Evolutionary conservation across 2,113 vertebrate genomes (phyloP).

Genomic region (Acrocephalus arundinaceus): DNA sequence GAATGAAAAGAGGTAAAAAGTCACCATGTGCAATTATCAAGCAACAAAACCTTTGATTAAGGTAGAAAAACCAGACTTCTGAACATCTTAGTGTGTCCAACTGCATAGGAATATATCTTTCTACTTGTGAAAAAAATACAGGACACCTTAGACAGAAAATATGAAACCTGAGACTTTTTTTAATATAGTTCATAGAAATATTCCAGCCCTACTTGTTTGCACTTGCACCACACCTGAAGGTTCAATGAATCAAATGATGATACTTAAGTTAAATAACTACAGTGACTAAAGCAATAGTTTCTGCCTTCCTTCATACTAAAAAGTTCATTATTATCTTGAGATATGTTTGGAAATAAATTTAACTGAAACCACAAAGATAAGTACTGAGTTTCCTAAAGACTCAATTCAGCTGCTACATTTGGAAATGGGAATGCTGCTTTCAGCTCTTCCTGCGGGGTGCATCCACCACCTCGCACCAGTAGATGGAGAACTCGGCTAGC

Average conservation of each 20-base stretch:
- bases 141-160: neutral
- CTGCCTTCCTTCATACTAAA: neutral
- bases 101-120: neutral
- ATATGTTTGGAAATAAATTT: neutral
- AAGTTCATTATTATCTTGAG: neutral
- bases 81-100: neutral
- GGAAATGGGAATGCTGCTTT: neutral
- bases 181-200: neutral
- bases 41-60: neutral
- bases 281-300: neutral
- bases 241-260: neutral
- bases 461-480: neutral
- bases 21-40: neutral
- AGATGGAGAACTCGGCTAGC: conserved; percentile 42
- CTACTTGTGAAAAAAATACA: neutral
- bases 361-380: neutral
- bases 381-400: neutral
- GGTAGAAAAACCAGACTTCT: neutral
- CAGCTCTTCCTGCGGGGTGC: neutral
- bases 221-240: neutral
- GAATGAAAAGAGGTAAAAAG: neutral
- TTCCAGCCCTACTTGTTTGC: neutral
- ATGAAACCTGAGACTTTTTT: neutral
- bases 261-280: neutral
- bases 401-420: neutral